Conservation (phyloP, 2,888 invertebrate genomes). For the Pogonocherus hispidulus region DNA sequence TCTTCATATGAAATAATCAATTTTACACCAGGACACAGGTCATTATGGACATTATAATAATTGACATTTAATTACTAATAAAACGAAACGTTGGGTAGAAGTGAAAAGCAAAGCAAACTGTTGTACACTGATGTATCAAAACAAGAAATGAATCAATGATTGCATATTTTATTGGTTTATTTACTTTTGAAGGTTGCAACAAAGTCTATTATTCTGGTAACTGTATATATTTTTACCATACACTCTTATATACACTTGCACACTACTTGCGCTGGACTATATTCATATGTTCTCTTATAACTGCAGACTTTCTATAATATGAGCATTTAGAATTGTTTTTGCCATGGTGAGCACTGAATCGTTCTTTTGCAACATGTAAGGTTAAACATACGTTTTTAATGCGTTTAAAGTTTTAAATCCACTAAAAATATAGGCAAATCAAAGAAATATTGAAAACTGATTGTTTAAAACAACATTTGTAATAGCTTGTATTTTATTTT, state of each 20-base stretch:
- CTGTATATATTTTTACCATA: constrained; percentile 56
- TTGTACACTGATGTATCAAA: constrained; percentile 12
- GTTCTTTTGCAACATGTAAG: constrained; percentile 19
- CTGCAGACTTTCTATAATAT: constrained; percentile 62
- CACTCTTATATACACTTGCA: constrained; percentile 67
- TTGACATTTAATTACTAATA: constrained; percentile 66
- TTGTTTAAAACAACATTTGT: too few relatives aligned
- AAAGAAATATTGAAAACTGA: too few relatives aligned
- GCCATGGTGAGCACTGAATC: constrained; percentile 46
- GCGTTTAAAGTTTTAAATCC: too few relatives aligned
- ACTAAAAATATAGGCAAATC: too few relatives aligned
- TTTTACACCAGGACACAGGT: constrained; percentile 53
- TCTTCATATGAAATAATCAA: constrained; percentile 47
- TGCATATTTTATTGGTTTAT: constrained; percentile 41
- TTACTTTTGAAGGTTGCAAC: constrained; percentile 51
- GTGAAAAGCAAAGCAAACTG: constrained; percentile 33
- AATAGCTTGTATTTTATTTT: background rate
- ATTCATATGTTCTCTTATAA: constrained; percentile 61
- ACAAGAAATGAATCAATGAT: constrained; percentile 26
- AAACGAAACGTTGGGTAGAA: constrained; percentile 37
- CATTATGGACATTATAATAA: constrained; percentile 66
- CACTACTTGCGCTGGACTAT: constrained; percentile 65
- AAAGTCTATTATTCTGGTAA: constrained; percentile 53
- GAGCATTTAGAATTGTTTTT: constrained; percentile 68
- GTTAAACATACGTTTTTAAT: background rate